phyloP scores from a whole-genome alignment of 1,140 invertebrate species.

The Brachionus asplanchnoidis region DNA sequence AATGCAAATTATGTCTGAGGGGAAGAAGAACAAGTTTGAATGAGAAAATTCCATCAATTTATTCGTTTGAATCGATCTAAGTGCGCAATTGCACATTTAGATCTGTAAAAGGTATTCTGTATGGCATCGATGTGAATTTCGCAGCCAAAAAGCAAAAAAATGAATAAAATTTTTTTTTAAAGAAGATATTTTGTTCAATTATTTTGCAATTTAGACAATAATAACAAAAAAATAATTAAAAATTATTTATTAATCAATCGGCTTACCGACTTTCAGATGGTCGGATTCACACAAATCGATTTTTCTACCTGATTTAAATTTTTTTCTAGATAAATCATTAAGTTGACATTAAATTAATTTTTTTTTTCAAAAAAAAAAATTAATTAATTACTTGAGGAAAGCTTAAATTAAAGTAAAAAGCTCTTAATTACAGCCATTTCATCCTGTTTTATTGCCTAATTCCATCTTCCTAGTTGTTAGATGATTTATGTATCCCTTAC shows the following conservation, averaged over 20 bases:
- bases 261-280: background rate
- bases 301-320: background rate
- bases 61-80: background rate
- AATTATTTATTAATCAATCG: background rate
- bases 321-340: background rate
- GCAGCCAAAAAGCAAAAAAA: background rate
- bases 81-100: background rate
- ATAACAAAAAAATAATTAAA: background rate
- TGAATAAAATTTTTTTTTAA: background rate
- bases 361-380: too few species aligned
- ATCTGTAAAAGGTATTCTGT: background rate
- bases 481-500: too few species aligned
- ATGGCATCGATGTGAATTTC: background rate
- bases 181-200: background rate
- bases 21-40: slow-evolving; percentile 21
- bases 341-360: background rate
- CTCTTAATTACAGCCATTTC: background rate
- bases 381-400: background rate
- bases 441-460: too few species aligned
- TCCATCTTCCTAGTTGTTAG: too few species aligned
- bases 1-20: slow-evolving; percentile 19
- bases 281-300: background rate
- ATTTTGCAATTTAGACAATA: background rate
- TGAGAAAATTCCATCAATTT: background rate
- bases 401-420: background rate